These are phyloP conservation scores for Petromus typicus DNA, from an alignment of 2,113 vertebrate genomes.

Conservation along the genomic window DNA sequence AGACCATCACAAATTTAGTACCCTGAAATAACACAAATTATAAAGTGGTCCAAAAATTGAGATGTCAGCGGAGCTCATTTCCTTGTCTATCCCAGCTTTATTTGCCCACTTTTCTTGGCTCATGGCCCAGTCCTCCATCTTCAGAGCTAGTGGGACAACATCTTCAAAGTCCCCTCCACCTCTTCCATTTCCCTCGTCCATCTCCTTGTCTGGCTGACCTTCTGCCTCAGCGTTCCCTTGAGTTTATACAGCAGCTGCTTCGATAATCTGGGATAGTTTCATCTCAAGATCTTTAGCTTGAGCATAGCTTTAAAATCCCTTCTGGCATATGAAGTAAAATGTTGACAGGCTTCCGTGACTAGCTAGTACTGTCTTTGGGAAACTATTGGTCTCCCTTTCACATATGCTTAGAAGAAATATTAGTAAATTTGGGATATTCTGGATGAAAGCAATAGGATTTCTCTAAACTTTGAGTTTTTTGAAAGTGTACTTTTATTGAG, in stretches of 20 bases:
- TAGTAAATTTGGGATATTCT: background rate
- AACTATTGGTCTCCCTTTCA: background rate
- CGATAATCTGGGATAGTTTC: background rate
- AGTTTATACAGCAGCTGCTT: background rate
- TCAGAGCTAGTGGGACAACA: background rate
- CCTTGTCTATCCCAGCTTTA: background rate
- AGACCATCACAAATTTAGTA: background rate
- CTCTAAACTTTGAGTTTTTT: background rate
- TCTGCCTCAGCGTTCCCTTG: background rate
- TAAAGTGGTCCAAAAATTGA: background rate
- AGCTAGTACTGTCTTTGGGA: background rate
- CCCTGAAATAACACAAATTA: background rate
- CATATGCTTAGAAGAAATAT: background rate
- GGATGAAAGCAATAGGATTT: background rate
- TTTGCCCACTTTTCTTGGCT: background rate
- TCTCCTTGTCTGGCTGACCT: background rate
- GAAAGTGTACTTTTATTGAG: background rate
- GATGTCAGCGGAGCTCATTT: background rate
- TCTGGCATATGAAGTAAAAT: background rate
- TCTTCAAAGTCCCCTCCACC: background rate
- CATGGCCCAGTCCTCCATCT: background rate
- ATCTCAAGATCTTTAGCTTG: background rate
- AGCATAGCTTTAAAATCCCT: background rate
- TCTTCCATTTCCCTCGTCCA: background rate
- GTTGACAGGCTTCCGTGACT: background rate